phyloP scores from a whole-genome alignment of 2,888 invertebrate species.

The Busseola fusca region DNA sequence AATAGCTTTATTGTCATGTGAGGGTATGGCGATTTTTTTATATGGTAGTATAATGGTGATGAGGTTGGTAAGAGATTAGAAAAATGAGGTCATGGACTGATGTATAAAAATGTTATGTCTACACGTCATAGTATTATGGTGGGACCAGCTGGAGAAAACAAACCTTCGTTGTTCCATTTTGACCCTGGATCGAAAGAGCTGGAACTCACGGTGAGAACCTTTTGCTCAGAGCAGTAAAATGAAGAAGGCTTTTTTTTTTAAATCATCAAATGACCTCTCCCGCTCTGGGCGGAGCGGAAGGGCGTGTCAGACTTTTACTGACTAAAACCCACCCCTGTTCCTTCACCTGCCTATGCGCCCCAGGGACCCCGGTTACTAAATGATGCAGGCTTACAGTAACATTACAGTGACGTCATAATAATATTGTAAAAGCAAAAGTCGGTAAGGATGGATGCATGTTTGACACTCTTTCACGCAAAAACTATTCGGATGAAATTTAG shows the following conservation, averaged over 20 bases:
- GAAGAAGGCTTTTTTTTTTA: no score
- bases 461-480: neutral
- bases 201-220: neutral
- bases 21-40: constrained; percentile 30
- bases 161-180: neutral
- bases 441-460: neutral
- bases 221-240: no score
- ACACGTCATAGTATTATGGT: neutral
- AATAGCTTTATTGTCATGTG: constrained; percentile 35
- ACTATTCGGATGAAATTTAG: neutral
- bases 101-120: neutral
- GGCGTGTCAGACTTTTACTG: no score
- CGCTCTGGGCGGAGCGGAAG: no score
- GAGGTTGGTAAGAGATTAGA: constrained; percentile 24
- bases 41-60: constrained; percentile 31
- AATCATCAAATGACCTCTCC: no score
- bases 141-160: neutral
- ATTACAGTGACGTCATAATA: neutral
- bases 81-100: constrained; percentile 15
- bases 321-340: no score
- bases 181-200: neutral
- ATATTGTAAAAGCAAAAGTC: neutral
- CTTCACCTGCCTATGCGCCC: no score
- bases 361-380: no score
- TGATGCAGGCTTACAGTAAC: neutral